These are phyloP conservation scores for Ceratothoa steindachneri DNA, from an alignment of 2,888 invertebrate species.

Conservation along the genomic window DNA sequence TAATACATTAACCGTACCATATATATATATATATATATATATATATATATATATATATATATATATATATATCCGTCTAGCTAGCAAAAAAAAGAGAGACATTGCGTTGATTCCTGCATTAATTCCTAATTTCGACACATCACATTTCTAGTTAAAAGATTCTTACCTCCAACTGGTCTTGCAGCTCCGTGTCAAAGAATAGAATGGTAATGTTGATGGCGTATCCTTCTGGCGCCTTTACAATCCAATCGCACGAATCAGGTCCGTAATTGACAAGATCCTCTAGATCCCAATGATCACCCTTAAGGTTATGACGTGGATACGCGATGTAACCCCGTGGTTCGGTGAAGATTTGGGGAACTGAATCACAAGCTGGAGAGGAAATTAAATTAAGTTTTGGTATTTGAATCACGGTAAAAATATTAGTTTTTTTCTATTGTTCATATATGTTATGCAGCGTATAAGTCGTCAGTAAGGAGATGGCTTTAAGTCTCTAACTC, in stretches of 20 bases:
- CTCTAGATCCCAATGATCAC: slow-evolving; percentile 7
- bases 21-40: slow-evolving; percentile 2
- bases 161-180: not conserved
- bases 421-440: too few relatives aligned
- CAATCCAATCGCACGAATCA: slow-evolving; percentile 32
- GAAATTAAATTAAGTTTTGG: not conserved
- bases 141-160: too few relatives aligned
- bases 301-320: slow-evolving; percentile 28
- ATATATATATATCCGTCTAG: not conserved
- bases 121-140: too few relatives aligned
- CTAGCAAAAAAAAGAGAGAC: too few relatives aligned
- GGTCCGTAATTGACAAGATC: slow-evolving; percentile 16
- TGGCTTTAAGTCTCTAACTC: too few relatives aligned
- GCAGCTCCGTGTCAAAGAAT: slow-evolving; percentile 20
- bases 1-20: too few relatives aligned
- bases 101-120: too few relatives aligned
- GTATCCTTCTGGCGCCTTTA: slow-evolving; percentile 34
- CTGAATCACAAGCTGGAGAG: slow-evolving; percentile 30
- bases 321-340: slow-evolving; percentile 25
- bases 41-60: slow-evolving; percentile 12
- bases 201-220: slow-evolving; percentile 27
- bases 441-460: too few relatives aligned
- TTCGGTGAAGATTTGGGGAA: slow-evolving; percentile 12
- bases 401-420: too few relatives aligned
- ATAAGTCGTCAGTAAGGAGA: too few relatives aligned